phyloP scores from a whole-genome alignment of 1,140 invertebrate species.

The Apis dorsata region DNA sequence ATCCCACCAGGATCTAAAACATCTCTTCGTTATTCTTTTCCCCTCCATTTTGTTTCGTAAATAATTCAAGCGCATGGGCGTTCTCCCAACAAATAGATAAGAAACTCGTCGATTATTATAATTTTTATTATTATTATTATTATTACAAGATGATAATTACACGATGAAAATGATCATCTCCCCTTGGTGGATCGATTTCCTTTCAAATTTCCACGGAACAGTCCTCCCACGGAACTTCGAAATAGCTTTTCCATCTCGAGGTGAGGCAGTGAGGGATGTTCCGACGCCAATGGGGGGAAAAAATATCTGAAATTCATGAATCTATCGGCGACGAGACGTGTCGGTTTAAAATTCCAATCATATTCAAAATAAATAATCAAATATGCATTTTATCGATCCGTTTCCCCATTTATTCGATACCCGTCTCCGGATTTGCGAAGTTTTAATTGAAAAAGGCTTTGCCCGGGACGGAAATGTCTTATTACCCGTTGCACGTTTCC shows the following conservation, averaged over 20 bases:
- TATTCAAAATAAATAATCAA: constrained; percentile 52
- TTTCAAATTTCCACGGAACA: not conserved
- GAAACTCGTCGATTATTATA: not conserved
- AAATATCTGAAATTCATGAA: constrained; percentile 47
- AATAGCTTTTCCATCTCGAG: constrained; percentile 3
- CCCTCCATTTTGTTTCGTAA: constrained; percentile 6
- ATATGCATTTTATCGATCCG: constrained; percentile 41
- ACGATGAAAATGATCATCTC: too few species aligned
- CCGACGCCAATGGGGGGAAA: constrained; percentile 3
- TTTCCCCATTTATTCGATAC: not conserved
- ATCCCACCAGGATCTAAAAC: constrained; percentile 21
- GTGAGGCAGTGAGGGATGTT: not conserved
- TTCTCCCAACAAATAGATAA: not conserved
- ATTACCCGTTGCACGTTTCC: too few species aligned
- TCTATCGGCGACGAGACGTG: constrained; percentile 29
- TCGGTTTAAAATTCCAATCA: constrained; percentile 47
- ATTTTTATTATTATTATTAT: too few species aligned
- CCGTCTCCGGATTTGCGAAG: not conserved
- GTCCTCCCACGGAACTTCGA: not conserved
- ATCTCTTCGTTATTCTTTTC: not conserved
- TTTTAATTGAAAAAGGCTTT: constrained; percentile 31
- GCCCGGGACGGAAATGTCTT: too few species aligned
- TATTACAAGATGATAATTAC: too few species aligned
- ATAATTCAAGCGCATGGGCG: constrained; percentile 16
- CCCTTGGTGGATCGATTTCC: too few species aligned